phyloP scores from a whole-genome alignment of 2,113 vertebrate genomes.

The Lethenteron reissneri region DNA sequence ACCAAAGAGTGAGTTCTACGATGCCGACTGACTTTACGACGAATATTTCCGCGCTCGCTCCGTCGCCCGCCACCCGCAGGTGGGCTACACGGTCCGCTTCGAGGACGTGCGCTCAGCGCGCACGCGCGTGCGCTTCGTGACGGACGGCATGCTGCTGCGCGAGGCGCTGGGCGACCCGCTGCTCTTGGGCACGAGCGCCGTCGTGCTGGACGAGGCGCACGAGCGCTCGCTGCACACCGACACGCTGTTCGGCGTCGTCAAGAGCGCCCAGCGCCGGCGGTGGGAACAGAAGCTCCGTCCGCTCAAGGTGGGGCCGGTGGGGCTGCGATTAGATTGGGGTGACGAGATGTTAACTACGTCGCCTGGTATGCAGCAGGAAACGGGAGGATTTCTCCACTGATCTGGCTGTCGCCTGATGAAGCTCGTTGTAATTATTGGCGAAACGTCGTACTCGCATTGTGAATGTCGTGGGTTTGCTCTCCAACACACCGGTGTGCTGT shows the following conservation, averaged over 20 bases:
- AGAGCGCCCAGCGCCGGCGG: constrained; percentile 47
- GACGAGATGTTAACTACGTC: too few relatives aligned
- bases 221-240: constrained; percentile 81
- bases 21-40: neutral
- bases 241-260: constrained; percentile 76
- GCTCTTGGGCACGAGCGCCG: constrained; percentile 49
- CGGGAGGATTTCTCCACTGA: too few relatives aligned
- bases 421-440: too few relatives aligned
- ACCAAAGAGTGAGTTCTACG: neutral
- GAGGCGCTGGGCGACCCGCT: constrained; percentile 68
- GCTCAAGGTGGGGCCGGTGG: constrained; percentile 31
- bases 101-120: constrained; percentile 56
- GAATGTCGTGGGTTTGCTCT: too few relatives aligned
- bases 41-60: neutral
- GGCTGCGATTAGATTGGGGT: neutral
- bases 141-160: constrained; percentile 74
- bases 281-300: constrained; percentile 44
- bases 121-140: constrained; percentile 70
- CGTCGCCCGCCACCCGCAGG: constrained; percentile 20
- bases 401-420: too few relatives aligned
- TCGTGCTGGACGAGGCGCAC: constrained; percentile 79
- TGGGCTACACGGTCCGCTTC: constrained; percentile 80
- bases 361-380: too few relatives aligned
- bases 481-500: too few relatives aligned
- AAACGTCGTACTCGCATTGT: too few relatives aligned